Conservation (phyloP, 2,797 vertebrate species). For the Tamandua tetradactyla region DNA sequence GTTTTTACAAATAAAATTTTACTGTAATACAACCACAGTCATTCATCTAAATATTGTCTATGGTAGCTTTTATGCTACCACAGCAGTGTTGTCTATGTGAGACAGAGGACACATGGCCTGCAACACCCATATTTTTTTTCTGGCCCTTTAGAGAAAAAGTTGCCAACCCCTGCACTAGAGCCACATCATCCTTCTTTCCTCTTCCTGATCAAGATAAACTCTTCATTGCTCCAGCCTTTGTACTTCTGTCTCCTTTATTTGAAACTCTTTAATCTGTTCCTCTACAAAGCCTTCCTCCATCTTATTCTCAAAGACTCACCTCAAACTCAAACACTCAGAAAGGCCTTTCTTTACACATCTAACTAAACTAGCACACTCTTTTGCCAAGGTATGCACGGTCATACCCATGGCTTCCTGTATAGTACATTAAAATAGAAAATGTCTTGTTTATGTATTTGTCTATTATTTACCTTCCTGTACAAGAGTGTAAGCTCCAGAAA, state of each 20-base stretch:
- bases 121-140: neutral
- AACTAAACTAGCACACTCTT: neutral
- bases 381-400: neutral
- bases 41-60: neutral
- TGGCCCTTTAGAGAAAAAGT: neutral
- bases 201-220: neutral
- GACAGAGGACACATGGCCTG: neutral
- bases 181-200: neutral
- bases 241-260: neutral
- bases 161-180: neutral
- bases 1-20: conserved; percentile 11
- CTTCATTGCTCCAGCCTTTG: neutral
- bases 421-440: neutral
- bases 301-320: neutral
- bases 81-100: neutral
- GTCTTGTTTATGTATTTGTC: neutral
- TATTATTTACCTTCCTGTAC: neutral
- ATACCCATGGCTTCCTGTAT: neutral
- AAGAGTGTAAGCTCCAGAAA: neutral
- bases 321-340: conserved; percentile 24
- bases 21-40: neutral
- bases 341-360: neutral
- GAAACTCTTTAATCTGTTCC: neutral
- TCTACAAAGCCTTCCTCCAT: neutral
- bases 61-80: neutral